A percentile compares a stretch with the other conserved stretches of the same genome.
These are phyloP conservation scores for Theodoxus fluviatilis DNA, from an alignment of 2,888 invertebrate genomes.

Conservation along the genomic window DNA sequence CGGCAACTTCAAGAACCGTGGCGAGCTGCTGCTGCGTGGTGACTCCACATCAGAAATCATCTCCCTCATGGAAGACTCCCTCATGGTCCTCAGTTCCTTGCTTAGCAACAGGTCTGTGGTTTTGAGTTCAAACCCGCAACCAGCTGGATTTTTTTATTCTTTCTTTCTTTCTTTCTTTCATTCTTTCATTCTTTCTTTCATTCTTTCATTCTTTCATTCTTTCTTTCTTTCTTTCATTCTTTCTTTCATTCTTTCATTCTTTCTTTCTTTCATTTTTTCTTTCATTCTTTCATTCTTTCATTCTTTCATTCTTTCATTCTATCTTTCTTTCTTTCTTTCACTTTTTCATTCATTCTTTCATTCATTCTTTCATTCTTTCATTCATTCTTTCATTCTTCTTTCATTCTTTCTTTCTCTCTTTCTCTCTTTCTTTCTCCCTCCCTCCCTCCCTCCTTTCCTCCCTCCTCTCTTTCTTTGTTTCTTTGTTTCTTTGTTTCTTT, in stretches of 20 bases:
- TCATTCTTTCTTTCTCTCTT: too few species aligned
- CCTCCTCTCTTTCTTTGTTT: too few species aligned
- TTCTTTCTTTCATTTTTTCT: not conserved
- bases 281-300: not conserved
- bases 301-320: not conserved
- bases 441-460: too few species aligned
- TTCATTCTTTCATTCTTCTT: too few species aligned
- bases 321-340: too few species aligned
- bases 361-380: too few species aligned
- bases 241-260: not conserved
- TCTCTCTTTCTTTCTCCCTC: too few species aligned
- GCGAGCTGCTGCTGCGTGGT: conserved; percentile 87
- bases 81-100: conserved; percentile 94
- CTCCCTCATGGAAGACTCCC: conserved; percentile 90
- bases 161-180: not conserved
- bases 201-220: not conserved
- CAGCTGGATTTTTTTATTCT: not conserved
- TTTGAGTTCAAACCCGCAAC: not conserved
- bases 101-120: conserved; percentile 80
- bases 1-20: conserved; percentile 92
- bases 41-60: conserved; percentile 96
- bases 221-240: not conserved
- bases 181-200: not conserved
- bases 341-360: too few species aligned
- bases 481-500: too few species aligned